Evolutionary conservation across 2,888 invertebrate genomes (phyloP).

Genomic region (Pseudococcus jackbeardsleyi): DNA sequence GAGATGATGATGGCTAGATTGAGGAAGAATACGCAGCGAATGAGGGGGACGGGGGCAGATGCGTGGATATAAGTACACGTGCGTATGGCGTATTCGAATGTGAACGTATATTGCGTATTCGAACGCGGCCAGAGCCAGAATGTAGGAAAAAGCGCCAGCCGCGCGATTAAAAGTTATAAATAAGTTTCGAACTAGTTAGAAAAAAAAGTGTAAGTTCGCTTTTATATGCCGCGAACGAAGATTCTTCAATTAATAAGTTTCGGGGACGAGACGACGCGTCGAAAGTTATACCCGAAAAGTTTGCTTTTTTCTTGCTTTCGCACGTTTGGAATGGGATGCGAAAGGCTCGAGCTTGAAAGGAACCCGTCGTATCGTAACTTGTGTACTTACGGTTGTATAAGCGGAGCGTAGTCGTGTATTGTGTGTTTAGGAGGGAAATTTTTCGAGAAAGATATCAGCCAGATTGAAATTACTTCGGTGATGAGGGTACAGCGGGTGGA

Average conservation of each 20-base stretch:
- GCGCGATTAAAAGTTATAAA: slow-evolving; percentile 44
- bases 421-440: background rate
- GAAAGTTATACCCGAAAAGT: slow-evolving; percentile 6
- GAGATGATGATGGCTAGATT: background rate
- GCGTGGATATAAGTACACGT: background rate
- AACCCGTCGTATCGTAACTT: background rate
- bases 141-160: slow-evolving; percentile 39
- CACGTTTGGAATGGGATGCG: background rate
- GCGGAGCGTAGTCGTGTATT: no score
- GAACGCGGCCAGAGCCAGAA: slow-evolving; percentile 21
- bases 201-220: slow-evolving; percentile 10
- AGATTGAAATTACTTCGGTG: background rate
- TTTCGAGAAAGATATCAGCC: background rate
- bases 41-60: background rate
- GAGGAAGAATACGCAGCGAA: background rate
- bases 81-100: background rate
- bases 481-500: background rate
- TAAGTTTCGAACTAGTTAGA: slow-evolving; percentile 44
- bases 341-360: background rate
- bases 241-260: slow-evolving; percentile 32
- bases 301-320: background rate
- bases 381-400: background rate
- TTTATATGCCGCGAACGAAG: slow-evolving; percentile 3
- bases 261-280: background rate
- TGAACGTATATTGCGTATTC: background rate